A percentile compares a stretch with the other conserved stretches of the same genome.
phyloP scores from a whole-genome alignment of 2,888 invertebrate species.

The Boloria euphrosyne region DNA sequence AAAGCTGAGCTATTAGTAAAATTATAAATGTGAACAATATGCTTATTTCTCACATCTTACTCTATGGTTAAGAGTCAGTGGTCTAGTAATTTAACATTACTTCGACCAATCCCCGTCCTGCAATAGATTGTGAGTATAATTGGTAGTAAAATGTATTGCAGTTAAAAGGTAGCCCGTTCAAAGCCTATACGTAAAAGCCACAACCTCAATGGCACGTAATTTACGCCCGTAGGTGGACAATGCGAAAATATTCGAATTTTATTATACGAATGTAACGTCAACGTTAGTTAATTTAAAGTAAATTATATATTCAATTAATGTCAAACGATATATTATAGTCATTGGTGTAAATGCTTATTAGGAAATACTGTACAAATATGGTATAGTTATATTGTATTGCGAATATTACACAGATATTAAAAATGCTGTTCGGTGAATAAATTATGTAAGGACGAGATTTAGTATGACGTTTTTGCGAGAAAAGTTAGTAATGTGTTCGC shows the following conservation, averaged over 20 bases:
- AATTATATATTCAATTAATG: no score
- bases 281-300: neutral
- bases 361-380: no score
- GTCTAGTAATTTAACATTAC: conserved; percentile 46
- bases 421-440: no score
- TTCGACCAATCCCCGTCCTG: conserved; percentile 49
- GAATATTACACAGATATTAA: no score
- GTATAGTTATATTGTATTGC: no score
- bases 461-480: no score
- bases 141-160: conserved; percentile 48
- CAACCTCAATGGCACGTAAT: conserved; percentile 11
- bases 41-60: conserved; percentile 2
- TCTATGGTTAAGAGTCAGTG: conserved; percentile 18
- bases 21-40: conserved; percentile 8
- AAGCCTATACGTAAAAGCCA: conserved; percentile 22
- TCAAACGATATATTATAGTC: no score
- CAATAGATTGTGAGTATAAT: conserved; percentile 59
- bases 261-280: neutral
- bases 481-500: no score
- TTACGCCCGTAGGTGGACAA: conserved; percentile 19
- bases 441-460: no score
- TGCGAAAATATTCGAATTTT: conserved; percentile 1
- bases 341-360: no score
- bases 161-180: conserved; percentile 36
- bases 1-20: conserved; percentile 12